Base-by-base conservation (phyloP, 1,140 invertebrate genomes). In the Phocides pigmalion region DNA sequence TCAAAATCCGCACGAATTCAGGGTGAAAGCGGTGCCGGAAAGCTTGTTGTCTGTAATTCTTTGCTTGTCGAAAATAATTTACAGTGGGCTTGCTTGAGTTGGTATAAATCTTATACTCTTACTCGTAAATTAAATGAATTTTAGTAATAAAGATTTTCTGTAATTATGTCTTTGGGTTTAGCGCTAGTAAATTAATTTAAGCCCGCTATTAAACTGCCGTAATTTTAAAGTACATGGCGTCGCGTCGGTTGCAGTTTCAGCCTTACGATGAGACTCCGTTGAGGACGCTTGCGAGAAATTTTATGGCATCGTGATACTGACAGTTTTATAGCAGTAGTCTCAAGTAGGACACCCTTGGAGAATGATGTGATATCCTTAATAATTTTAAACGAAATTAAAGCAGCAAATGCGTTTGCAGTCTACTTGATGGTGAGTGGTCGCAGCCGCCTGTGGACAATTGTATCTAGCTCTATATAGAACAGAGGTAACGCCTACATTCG, bases 291-390 rank as follows among this genome's bases (percentile, higher is more conserved):
- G 64, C 35, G 64, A 64, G 67, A 66, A 72, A 76, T 81, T 86
- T 88, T 86, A 84, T 81, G 74, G 74, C 51, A 66, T 68, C 66
- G 64, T 78, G 79, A 68, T 63, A 66, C 70, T 74, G 81, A 76
- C 72, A 73, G 72, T 80, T 89, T 88, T 87, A 87, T 73, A 67
- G 73, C 66, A 68, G 70, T 61, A 65, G 62, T 61, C 46, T 62
- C 66, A 72, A 72, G 66, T 70, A 66, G 67, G 9, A 32, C 28
- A 67, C 53, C 63, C 66, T 70, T 67, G 65, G 70, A 72, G 74
- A 61, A 72, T 72, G 70, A 76, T 53, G 58, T 12, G 53, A 17
- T 63, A 63, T 17, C 35, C 20, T 44, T 58, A 39, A 8, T n/a
- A n/a, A n/a, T n/a, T n/a, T n/a, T n/a, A n/a, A n/a, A n/a, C n/a